Evolutionary conservation across 2,797 vertebrate genomes (phyloP), one percentile per base, ranked within the genome.

Genomic region (Podargus strigoides): DNA sequence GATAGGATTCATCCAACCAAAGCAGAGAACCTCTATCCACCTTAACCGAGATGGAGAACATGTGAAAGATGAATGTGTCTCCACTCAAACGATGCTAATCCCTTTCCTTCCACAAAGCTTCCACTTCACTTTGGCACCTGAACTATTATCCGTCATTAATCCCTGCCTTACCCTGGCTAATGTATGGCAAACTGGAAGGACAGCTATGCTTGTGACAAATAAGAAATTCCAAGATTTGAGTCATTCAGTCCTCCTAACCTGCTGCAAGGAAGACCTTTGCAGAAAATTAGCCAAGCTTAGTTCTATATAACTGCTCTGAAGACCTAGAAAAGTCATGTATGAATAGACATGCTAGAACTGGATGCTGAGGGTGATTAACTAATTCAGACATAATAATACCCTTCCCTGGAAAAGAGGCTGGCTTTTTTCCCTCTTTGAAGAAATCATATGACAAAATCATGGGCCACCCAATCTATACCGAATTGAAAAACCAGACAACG

Each of bases 81-180:
- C 7, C 4, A 32, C 49, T 81, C 56, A 26, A 24, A 58, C 30
- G 27, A 10, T 10, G 18, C 7, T 63, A 47, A 76, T 76, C 58
- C n/a, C 4, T 79, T 76, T 75, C 30, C 55, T 7, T 55, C 20
- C 73, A 0, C 53, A 36, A n/a, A 82, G 10, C 42, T 79, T 76
- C 36, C 27, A 59, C 19, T 46, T 64, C 28, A 20, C 9, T 50
- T 22, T 55, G 50, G 14, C 27, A 50, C n/a, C 44, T 46, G 26
- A 66, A 69, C 4, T 1, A 0, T 50, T 42, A 16, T 5, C 24
- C 0, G 0, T 67, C 21, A 34, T 22, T 72, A 37, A 9, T 67
- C 23, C 19, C 8, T 76, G 3, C 6, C 12, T 50, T 42, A 17
- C 22, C 6, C 21, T 10, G 9, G 12, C 41, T 76, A 39, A 44